phyloP scores from a whole-genome alignment of 1,140 invertebrate genomes.

The Drusus annulatus region DNA sequence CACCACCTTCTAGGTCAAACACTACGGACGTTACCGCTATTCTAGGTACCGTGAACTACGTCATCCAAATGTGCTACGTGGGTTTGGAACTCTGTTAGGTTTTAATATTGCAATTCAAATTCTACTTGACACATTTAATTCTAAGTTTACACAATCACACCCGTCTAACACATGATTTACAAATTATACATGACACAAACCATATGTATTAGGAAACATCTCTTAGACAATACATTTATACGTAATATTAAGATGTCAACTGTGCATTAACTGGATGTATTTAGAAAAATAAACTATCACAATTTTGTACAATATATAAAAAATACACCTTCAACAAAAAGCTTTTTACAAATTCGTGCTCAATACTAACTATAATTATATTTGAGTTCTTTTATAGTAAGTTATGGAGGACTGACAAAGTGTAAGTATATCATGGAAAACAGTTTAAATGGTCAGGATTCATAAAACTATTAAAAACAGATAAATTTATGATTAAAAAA shows the following conservation, averaged over 20 bases:
- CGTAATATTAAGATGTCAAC: slow-evolving; percentile 9
- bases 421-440: slow-evolving; percentile 19
- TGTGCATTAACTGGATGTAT: slow-evolving; percentile 10
- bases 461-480: background rate
- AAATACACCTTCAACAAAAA: slow-evolving; percentile 31
- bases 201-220: too few relatives aligned
- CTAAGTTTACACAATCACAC: background rate
- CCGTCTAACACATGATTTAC: background rate
- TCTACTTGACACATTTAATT: background rate
- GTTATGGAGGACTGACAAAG: background rate
- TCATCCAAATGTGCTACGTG: background rate
- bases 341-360: slow-evolving; percentile 23
- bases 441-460: slow-evolving; percentile 6
- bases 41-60: too few relatives aligned
- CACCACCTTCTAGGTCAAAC: too few relatives aligned
- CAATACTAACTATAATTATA: background rate
- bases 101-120: slow-evolving; percentile 7
- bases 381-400: background rate
- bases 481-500: background rate
- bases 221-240: background rate
- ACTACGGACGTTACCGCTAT: too few relatives aligned
- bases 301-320: slow-evolving; percentile 35
- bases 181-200: background rate
- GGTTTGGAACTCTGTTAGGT: background rate
- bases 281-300: slow-evolving; percentile 33